A percentile compares a stretch with the other conserved stretches of the same genome.
These are phyloP conservation scores for Cygnus buccinator DNA, from an alignment of 2,113 vertebrate genomes.

Conservation along the genomic window DNA sequence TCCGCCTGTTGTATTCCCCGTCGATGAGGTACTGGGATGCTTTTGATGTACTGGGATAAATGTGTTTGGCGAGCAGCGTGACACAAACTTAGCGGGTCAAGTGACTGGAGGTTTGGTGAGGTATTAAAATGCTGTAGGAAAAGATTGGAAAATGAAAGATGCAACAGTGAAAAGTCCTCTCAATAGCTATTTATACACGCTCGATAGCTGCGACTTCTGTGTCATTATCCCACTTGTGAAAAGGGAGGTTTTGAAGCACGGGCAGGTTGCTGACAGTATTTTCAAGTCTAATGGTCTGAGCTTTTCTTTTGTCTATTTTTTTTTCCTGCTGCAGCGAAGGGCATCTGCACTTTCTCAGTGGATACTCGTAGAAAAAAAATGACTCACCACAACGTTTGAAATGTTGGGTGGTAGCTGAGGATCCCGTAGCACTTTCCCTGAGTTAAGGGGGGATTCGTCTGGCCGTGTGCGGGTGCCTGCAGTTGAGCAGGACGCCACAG, in stretches of 20 bases:
- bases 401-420: background rate
- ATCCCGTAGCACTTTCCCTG: background rate
- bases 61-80: background rate
- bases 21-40: background rate
- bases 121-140: background rate
- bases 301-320: background rate
- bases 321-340: background rate
- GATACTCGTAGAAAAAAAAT: background rate
- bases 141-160: background rate
- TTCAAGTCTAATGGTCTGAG: background rate
- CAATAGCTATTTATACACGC: background rate
- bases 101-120: background rate
- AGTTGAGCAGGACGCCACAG: background rate
- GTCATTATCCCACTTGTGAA: background rate
- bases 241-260: background rate
- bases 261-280: background rate
- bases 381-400: background rate
- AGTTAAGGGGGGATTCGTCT: background rate
- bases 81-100: background rate
- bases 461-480: background rate
- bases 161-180: background rate
- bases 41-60: background rate
- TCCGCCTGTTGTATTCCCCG: background rate
- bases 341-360: conserved; percentile 24
- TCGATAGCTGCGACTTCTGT: background rate